Conservation (phyloP, 2,888 invertebrate genomes). For the Dioctria linearis region DNA sequence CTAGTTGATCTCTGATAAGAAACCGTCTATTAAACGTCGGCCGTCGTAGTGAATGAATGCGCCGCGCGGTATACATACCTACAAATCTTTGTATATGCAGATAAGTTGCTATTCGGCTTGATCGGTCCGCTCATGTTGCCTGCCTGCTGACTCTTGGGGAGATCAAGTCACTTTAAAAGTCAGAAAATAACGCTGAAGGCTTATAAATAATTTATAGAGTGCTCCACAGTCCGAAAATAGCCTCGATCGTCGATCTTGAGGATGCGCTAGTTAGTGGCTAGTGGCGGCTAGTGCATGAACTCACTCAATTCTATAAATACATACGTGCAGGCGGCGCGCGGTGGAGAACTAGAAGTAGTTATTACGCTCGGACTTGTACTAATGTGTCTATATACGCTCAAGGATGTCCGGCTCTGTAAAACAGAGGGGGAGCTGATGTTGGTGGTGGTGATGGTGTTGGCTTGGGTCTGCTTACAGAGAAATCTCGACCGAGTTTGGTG, state of each 20-base stretch:
- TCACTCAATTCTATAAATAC: conserved; percentile 39
- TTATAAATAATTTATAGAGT: conserved; percentile 59
- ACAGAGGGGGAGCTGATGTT: no score
- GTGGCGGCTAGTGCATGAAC: conserved; percentile 1
- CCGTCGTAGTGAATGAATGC: conserved; percentile 2
- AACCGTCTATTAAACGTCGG: neutral
- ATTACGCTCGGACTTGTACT: neutral
- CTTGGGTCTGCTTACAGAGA: neutral
- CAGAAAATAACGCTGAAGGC: conserved; percentile 48
- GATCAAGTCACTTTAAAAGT: neutral
- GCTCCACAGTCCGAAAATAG: conserved; percentile 55
- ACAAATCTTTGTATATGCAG: neutral
- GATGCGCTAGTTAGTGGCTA: neutral
- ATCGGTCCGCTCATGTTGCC: neutral
- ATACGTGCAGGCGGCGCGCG: neutral
- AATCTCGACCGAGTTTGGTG: conserved; percentile 21
- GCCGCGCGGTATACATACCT: neutral
- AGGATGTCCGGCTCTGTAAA: conserved; percentile 43
- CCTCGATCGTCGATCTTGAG: conserved; percentile 42
- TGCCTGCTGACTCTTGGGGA: neutral
- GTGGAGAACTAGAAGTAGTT: neutral
- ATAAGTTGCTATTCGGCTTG: conserved; percentile 1
- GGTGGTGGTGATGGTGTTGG: conserved; percentile 15
- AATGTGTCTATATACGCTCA: neutral
- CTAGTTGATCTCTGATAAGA: conserved; percentile 10